A percentile compares a stretch with the other conserved stretches of the same genome.
These are phyloP conservation scores for Incurvaria masculella DNA, from an alignment of 2,888 invertebrate species.

Conservation along the genomic window DNA sequence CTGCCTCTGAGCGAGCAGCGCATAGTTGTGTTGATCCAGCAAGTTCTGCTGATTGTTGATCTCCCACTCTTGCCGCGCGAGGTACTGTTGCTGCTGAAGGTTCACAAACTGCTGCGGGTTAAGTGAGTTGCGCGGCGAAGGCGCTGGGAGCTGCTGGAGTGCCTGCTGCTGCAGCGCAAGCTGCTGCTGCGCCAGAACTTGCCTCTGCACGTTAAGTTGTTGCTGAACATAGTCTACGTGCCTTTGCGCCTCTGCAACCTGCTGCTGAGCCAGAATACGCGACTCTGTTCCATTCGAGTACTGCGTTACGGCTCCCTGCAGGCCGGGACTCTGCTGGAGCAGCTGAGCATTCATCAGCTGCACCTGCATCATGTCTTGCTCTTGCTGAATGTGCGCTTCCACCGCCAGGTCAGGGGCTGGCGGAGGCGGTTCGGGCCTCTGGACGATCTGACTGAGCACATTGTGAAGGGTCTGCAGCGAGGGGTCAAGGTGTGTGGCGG, in stretches of 20 bases:
- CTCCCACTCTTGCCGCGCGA: conserved; percentile 49
- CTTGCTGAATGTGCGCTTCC: conserved; percentile 25
- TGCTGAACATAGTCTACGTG: conserved; percentile 45
- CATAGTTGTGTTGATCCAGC: conserved; percentile 54
- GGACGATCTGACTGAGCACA: conserved; percentile 45
- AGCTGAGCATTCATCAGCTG: conserved; percentile 21
- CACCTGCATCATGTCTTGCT: conserved; percentile 32
- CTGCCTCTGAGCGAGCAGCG: conserved; percentile 48
- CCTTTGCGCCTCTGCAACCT: conserved; percentile 46
- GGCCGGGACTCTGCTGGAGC: neutral
- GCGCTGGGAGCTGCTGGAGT: conserved; percentile 39
- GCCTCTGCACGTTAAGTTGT: conserved; percentile 48
- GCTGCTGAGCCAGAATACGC: conserved; percentile 37
- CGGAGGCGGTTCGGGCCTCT: conserved; percentile 34
- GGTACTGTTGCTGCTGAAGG: conserved; percentile 48
- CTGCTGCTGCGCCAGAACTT: conserved; percentile 46
- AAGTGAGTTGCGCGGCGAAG: conserved; percentile 45
- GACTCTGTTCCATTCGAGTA: conserved; percentile 30
- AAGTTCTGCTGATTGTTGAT: conserved; percentile 55
- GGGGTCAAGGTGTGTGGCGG: conserved; percentile 44
- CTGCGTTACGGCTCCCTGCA: conserved; percentile 34
- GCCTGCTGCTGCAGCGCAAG: conserved; percentile 49
- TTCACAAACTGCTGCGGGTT: conserved; percentile 44
- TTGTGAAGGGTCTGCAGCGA: conserved; percentile 50
- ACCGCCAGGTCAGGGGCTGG: conserved; percentile 17